Evolutionary conservation across 2,113 vertebrate species (phyloP).

Genomic region (Mixornis gularis): DNA sequence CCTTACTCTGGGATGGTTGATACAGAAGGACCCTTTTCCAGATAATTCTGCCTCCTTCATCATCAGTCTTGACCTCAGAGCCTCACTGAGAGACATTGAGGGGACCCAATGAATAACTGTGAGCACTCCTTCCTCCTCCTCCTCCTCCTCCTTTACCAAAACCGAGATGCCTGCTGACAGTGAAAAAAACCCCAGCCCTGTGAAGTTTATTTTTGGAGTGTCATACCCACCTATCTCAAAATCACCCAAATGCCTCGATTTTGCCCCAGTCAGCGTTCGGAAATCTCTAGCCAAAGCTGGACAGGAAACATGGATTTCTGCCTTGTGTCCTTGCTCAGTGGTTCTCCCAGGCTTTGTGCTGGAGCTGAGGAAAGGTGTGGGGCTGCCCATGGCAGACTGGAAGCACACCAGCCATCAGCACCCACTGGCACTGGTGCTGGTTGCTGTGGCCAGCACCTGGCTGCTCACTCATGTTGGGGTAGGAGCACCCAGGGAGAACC

Average conservation of each 20-base stretch:
- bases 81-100: background rate
- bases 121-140: background rate
- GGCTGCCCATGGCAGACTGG: background rate
- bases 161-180: accelerated
- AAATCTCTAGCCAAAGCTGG: background rate
- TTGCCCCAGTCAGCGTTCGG: background rate
- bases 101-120: background rate
- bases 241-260: background rate
- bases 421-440: background rate
- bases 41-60: background rate
- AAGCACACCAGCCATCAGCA: background rate
- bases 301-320: background rate
- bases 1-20: accelerated
- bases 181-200: background rate
- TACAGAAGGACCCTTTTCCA: background rate
- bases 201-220: background rate
- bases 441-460: background rate
- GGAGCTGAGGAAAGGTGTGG: background rate
- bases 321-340: background rate
- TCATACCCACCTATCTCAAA: background rate
- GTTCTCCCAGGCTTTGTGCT: accelerated
- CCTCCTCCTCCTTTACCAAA: background rate
- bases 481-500: background rate
- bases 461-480: accelerated
- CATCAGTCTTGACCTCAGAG: background rate